Percentiles rank a stretch among this genome's conserved stretches.
Conservation (phyloP, 2,113 vertebrate genomes). For the Willisornis vidua region DNA sequence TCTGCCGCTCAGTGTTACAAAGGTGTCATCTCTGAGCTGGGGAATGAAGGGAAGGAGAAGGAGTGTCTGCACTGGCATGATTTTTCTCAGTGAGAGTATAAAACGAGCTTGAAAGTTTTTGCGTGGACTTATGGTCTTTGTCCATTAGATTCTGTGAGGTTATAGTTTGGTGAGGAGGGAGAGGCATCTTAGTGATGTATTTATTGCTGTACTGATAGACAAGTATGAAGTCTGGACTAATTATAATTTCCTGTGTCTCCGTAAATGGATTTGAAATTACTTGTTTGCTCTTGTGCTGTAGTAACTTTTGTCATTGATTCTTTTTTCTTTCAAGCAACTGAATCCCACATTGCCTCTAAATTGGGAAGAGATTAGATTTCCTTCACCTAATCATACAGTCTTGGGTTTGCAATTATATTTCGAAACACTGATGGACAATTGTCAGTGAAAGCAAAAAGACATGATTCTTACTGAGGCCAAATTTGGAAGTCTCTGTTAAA, state of each 20-base stretch:
- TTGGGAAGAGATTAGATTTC: slow-evolving; percentile 41
- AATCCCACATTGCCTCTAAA: slow-evolving; percentile 28
- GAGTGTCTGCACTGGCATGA: accelerated
- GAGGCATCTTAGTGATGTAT: neutral
- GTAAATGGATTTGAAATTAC: slow-evolving; percentile 1
- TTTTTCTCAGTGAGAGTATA: neutral
- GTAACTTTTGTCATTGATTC: neutral
- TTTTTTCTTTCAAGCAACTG: slow-evolving; percentile 2
- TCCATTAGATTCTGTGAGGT: neutral
- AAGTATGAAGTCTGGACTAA: neutral
- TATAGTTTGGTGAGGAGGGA: neutral
- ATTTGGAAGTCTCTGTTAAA: neutral
- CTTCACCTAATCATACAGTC: neutral
- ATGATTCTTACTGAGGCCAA: neutral
- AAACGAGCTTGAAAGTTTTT: neutral
- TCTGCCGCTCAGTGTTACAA: neutral
- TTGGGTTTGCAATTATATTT: slow-evolving; percentile 21
- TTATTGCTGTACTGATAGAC: neutral
- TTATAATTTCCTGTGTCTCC: slow-evolving; percentile 12
- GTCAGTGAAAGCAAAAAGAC: neutral
- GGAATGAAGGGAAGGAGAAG: neutral
- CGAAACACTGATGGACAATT: neutral
- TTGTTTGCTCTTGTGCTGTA: neutral
- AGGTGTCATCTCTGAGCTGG: neutral
- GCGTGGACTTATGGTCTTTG: neutral